Base-by-base conservation (phyloP, 2,113 vertebrate species). In the Podocnemis expansa region DNA sequence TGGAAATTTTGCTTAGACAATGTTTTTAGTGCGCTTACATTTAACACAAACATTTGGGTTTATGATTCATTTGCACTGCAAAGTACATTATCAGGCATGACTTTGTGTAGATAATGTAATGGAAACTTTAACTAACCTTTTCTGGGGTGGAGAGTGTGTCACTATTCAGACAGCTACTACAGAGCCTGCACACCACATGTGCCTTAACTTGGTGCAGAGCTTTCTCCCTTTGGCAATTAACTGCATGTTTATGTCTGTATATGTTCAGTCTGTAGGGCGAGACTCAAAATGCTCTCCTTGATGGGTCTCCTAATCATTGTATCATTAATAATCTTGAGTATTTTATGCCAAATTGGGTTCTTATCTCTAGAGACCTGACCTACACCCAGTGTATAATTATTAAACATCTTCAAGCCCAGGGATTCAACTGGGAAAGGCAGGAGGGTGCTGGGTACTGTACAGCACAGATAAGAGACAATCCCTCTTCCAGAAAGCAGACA, bases 401-500 rank as follows among this genome's bases (percentile, higher is more conserved):
- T 93, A 96, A 70, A 91, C 86, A 88, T 25, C 1, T 63, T 38
- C 27, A 49, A 10, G 56, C 95, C 73, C 87, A 90, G 38, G 10
- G 63, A 16, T 34, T 5, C 17, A 19, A 70, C 19, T 70, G 31
- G 19, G n/a, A 70, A 70, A 94, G 85, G 93, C 94, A 78, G 55
- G 47, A 16, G 79, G 95, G 92, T 87, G 58, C 79, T 52, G 95
- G 84, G 96, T 76, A 67, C 89, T 96, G 85, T 91, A 5, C 94
- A 94, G 96, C 60, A 38, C 34, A 3, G 3, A 38, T 70, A 70
- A 70, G 63, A 70, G n/a, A 38, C 63, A 70, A 70, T 70, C n/a
- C 63, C 21, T 70, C 12, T 27, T 60, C 56, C 13, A 5, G 56
- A 60, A 12, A 29, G 29, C 12, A 2, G 29, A 60, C 56, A 60